Conservation (phyloP, 53 echinoderm and acorn worm genomes). For the Paelopatides confundens region DNA sequence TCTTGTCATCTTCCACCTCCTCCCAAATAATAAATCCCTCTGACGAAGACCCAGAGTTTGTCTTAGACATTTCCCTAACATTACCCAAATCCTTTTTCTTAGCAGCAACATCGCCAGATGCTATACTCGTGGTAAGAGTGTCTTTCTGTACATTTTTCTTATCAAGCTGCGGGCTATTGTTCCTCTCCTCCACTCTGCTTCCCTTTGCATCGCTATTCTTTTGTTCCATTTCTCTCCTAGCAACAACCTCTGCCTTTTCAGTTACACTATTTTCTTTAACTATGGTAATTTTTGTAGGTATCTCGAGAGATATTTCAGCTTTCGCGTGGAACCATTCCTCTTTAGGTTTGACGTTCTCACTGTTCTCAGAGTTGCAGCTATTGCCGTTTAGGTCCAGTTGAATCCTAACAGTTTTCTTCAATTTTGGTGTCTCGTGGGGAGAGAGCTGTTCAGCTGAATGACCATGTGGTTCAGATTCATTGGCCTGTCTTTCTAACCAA, state of each 20-base stretch:
- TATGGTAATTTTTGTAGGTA: background rate
- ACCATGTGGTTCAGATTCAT: background rate
- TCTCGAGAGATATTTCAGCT: constrained; percentile 1
- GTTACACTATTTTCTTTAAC: background rate
- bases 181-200: too few species aligned
- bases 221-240: background rate
- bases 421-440: background rate
- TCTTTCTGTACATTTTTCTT: background rate
- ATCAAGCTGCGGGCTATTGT: too few species aligned
- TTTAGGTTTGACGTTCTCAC: background rate
- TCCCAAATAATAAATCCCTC: constrained; percentile 32
- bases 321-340: background rate
- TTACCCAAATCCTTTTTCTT: background rate
- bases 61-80: background rate
- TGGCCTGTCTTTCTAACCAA: constrained; percentile 35
- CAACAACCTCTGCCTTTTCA: background rate
- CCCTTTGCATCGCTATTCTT: background rate
- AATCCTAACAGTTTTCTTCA: constrained; percentile 40
- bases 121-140: too few species aligned
- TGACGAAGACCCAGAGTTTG: constrained; percentile 24
- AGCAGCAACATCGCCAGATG: background rate
- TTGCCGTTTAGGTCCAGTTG: constrained; percentile 41
- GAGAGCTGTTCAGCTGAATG: constrained; percentile 44
- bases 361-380: background rate
- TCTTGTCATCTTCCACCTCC: constrained; percentile 5